Evolutionary conservation across 2,797 vertebrate species (phyloP), one percentile per base, ranked within the genome.

Genomic region (Dermochelys coriacea): DNA sequence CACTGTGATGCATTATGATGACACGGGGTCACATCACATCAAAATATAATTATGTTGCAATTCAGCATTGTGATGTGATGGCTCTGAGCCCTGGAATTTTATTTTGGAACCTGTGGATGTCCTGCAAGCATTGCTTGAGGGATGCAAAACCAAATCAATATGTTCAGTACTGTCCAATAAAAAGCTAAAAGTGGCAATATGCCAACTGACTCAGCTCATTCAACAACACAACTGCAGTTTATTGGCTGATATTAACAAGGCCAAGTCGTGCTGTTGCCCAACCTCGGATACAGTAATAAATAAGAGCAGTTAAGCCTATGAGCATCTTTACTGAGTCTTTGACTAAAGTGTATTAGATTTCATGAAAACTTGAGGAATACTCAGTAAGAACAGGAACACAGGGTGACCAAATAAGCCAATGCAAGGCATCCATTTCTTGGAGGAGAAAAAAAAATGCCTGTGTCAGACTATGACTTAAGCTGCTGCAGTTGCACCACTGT

Each of bases 131-230:
- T 45, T 83, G 77, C 79, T 80, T 21, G 21, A 1, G 50, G 93
- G 80, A 57, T 7, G 47, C 2, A 61, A 71, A 90, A 34, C 19
- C 0, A 0, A 68, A n/a, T 18, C 52, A 54, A 88, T 79, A 84
- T 84, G 86, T 45, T 18, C 71, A 77, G 27, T 85, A 61, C 95
- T 89, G 83, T 82, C 85, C 95, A 84, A 90, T 34, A 61, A 91
- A 61, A 85, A 57, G 52, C 85, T 93, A 18, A 77, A 89, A 75
- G 91, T 3, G 0, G 90, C 95, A 82, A 80, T 1, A 50, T 71
- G 84, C 90, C 94, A 95, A 93, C 94, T 95, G 93, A 89, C 80
- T 92, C 6, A 59, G 64, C 4, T 45, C 86, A 88, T 51, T 19
- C 85, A 95, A 91, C 82, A 84, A 25, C 75, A 93, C 61, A 90